A percentile compares a stretch with the other conserved stretches of the same genome.
Evolutionary conservation across 2,888 invertebrate species (phyloP).

Genomic region (Helobdella robusta): DNA sequence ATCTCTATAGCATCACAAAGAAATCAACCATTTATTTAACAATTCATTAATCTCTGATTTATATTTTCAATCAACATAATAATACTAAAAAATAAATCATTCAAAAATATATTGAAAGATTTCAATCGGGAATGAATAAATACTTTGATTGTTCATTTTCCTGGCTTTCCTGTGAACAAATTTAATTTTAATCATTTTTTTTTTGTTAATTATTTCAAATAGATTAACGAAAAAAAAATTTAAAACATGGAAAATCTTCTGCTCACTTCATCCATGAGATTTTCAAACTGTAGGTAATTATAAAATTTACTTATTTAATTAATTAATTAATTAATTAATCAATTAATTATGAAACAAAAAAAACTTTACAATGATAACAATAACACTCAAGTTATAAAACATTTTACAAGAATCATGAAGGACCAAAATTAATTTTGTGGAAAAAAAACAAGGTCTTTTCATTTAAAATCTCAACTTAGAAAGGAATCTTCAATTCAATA

Average conservation of each 20-base stretch:
- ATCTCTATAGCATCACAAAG: too few relatives aligned
- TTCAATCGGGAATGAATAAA: background rate
- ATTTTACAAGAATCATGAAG: too few relatives aligned
- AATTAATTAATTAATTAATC: background rate
- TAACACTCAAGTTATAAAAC: too few relatives aligned
- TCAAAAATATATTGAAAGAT: background rate
- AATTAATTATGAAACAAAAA: background rate
- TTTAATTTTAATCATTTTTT: too few relatives aligned
- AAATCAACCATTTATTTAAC: too few relatives aligned
- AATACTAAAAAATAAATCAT: too few relatives aligned
- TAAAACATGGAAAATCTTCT: background rate
- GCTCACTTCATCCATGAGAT: conserved; percentile 48
- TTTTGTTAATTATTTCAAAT: background rate
- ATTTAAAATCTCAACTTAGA: too few relatives aligned
- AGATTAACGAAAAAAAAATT: background rate
- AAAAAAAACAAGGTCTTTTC: too few relatives aligned
- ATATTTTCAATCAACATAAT: too few relatives aligned
- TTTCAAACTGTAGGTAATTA: conserved; percentile 44
- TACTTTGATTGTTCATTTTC: conserved; percentile 21
- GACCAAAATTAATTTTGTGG: too few relatives aligned
- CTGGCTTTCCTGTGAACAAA: conserved; percentile 19
- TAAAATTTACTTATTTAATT: conserved; percentile 19
- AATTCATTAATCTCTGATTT: too few relatives aligned
- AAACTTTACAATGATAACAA: background rate
- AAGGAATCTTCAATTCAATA: too few relatives aligned